A percentile compares a stretch with the other conserved stretches of the same genome.
These are phyloP conservation scores for Ceratotherium simum DNA, from an alignment of 2,113 vertebrate species.

Conservation along the genomic window DNA sequence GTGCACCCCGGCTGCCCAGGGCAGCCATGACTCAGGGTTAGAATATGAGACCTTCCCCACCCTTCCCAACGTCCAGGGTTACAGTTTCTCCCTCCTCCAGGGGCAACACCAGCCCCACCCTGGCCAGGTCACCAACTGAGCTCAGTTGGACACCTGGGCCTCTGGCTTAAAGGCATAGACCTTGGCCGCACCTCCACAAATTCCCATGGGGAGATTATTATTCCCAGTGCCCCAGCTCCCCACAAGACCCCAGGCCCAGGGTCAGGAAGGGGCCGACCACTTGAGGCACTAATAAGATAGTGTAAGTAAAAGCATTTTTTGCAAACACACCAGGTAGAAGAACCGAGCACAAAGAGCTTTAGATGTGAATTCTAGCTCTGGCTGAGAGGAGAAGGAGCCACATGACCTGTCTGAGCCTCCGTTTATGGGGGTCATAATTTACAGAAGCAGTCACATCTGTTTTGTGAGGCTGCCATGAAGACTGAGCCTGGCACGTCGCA, in stretches of 20 bases:
- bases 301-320: conserved; percentile 8
- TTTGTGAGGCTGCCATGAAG: not conserved
- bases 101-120: not conserved
- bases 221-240: not conserved
- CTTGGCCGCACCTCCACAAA: not conserved
- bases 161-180: not conserved
- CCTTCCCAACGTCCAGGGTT: conserved; percentile 39
- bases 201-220: not conserved
- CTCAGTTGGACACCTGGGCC: not conserved
- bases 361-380: not conserved
- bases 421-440: not conserved
- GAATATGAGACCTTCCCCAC: conserved; percentile 31
- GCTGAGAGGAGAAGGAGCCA: not conserved
- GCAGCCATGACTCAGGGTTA: conserved; percentile 61
- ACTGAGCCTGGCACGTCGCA: not conserved
- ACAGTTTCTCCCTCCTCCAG: conserved; percentile 15
- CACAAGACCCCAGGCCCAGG: not conserved
- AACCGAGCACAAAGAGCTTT: not conserved
- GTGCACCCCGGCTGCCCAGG: not conserved
- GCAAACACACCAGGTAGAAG: not conserved
- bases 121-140: not conserved
- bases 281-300: not conserved
- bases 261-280: not conserved
- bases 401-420: not conserved
- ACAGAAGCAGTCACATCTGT: not conserved